Conservation (phyloP, 2,888 invertebrate genomes). For the Nomada flava region DNA sequence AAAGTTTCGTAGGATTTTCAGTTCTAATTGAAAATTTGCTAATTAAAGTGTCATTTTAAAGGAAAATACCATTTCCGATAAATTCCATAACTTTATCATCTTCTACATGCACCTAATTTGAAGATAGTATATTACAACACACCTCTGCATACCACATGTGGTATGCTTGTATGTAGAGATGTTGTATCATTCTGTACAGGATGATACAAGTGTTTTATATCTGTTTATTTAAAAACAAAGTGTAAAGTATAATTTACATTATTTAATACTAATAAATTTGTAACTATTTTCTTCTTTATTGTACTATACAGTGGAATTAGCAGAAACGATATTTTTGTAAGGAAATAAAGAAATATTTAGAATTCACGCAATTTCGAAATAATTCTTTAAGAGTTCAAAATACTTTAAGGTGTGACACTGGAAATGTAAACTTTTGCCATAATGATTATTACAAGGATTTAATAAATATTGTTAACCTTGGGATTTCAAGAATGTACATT, state of each 20-base stretch:
- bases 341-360: not conserved
- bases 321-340: not conserved
- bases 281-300: not conserved
- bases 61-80: too few relatives aligned
- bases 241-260: not conserved
- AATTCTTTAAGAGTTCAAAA: not conserved
- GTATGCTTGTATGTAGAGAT: too few relatives aligned
- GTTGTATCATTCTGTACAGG: too few relatives aligned
- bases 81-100: too few relatives aligned
- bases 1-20: too few relatives aligned
- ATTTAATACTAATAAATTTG: not conserved
- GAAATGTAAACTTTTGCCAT: not conserved
- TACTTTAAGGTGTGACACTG: not conserved
- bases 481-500: not conserved
- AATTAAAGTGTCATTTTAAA: too few relatives aligned
- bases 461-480: too few relatives aligned
- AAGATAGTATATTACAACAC: not conserved
- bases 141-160: too few relatives aligned
- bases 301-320: not conserved
- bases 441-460: too few relatives aligned
- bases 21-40: too few relatives aligned
- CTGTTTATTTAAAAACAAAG: not conserved
- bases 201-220: not conserved
- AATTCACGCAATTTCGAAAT: too few relatives aligned
- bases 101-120: too few relatives aligned